These are phyloP conservation scores for Papio anubis DNA, from an alignment of 2,113 vertebrate species.

Conservation along the genomic window DNA sequence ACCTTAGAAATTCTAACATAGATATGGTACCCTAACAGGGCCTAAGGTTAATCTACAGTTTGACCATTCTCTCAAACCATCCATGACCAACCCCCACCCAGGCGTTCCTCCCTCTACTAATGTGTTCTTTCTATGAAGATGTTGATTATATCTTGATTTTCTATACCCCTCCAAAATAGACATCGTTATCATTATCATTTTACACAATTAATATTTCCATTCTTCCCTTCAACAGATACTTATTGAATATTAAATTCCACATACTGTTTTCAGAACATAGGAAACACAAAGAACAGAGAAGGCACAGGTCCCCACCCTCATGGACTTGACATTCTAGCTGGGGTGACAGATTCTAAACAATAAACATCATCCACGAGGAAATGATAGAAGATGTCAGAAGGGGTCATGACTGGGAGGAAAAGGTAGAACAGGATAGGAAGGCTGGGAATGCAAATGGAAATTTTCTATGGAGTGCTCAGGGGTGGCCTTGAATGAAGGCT, in stretches of 20 bases:
- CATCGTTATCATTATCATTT: neutral
- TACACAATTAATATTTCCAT: neutral
- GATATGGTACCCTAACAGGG: neutral
- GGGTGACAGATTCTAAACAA: neutral
- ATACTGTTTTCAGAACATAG: neutral
- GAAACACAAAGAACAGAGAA: neutral
- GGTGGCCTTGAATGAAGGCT: neutral
- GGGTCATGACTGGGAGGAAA: neutral
- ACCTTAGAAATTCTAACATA: neutral
- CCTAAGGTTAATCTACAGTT: neutral
- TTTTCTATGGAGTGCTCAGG: neutral
- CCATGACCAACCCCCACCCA: neutral
- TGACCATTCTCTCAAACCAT: neutral
- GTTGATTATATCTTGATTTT: neutral
- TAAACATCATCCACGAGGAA: neutral
- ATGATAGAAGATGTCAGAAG: neutral
- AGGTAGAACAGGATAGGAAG: neutral
- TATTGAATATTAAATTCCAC: neutral
- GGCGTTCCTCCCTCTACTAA: neutral
- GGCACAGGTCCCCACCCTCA: neutral
- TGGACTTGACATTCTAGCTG: neutral
- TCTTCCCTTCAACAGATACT: neutral
- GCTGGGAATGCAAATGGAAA: neutral
- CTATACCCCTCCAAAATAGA: neutral
- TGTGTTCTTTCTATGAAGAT: neutral